Percentiles rank a stretch among this genome's conserved stretches.
Evolutionary conservation across 1,140 invertebrate species (phyloP).

Genomic region (Thalassaphorura encarpata): DNA sequence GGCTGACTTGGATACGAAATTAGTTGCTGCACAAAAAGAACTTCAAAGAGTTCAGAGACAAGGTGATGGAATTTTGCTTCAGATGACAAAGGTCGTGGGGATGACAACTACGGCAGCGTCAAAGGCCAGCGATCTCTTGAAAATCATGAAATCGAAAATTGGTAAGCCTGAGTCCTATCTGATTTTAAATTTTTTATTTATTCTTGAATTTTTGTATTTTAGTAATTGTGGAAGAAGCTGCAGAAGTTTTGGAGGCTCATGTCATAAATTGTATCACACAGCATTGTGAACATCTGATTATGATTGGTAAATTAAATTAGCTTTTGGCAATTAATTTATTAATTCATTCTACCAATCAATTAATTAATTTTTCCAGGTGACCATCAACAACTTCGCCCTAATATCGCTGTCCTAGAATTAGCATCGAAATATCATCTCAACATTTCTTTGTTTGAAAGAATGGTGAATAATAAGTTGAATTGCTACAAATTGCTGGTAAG

Average conservation of each 20-base stretch:
- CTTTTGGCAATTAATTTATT: slow-evolving; percentile 36
- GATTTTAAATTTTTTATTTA: not conserved
- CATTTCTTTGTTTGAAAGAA: slow-evolving; percentile 38
- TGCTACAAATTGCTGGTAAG: slow-evolving; percentile 12
- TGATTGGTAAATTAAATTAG: no score
- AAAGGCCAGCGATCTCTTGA: slow-evolving; percentile 36
- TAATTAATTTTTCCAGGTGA: no score
- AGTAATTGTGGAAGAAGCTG: slow-evolving; percentile 72
- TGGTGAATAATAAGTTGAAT: slow-evolving; percentile 36
- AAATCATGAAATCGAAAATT: slow-evolving; percentile 39
- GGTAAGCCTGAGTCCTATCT: slow-evolving; percentile 10
- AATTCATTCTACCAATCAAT: slow-evolving; percentile 30
- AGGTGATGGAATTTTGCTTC: slow-evolving; percentile 1
- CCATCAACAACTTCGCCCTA: slow-evolving; percentile 38
- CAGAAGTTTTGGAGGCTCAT: slow-evolving; percentile 71
- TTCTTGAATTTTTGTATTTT: slow-evolving; percentile 3
- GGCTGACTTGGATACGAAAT: not conserved
- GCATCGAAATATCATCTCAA: slow-evolving; percentile 37
- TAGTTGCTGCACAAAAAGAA: slow-evolving; percentile 6
- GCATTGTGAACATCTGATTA: slow-evolving; percentile 63
- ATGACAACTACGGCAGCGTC: slow-evolving; percentile 49
- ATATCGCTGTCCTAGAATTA: slow-evolving; percentile 35
- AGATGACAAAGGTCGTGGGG: slow-evolving; percentile 16
- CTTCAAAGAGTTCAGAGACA: not conserved
- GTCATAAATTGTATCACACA: slow-evolving; percentile 57